These are phyloP conservation scores for Anagyrus pseudococci DNA, from an alignment of 2,888 invertebrate species.

Conservation along the genomic window DNA sequence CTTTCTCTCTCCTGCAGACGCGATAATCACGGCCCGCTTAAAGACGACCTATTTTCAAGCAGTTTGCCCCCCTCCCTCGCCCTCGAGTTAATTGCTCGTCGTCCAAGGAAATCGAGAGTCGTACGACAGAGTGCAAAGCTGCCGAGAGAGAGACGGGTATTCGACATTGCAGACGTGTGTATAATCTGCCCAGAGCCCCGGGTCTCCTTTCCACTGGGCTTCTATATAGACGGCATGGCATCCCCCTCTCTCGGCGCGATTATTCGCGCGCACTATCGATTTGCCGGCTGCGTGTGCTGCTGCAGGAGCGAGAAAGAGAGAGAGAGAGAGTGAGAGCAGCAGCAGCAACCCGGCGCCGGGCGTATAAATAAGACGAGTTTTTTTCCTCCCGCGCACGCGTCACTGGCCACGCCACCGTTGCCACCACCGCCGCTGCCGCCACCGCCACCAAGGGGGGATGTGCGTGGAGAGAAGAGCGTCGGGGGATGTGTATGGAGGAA, in stretches of 20 bases:
- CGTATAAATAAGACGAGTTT: constrained; percentile 61
- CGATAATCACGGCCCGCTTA: constrained; percentile 22
- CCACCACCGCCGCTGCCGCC: constrained; percentile 44
- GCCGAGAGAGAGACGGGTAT: background rate
- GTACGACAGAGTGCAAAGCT: too few relatives aligned
- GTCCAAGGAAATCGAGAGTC: background rate
- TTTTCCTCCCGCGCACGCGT: constrained; percentile 56
- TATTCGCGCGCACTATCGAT: constrained; percentile 54
- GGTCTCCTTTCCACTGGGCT: background rate
- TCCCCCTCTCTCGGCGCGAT: constrained; percentile 12
- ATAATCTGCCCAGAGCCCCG: background rate
- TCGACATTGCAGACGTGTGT: background rate
- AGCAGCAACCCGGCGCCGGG: constrained; percentile 46
- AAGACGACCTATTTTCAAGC: constrained; percentile 31
- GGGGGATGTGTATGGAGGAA: background rate
- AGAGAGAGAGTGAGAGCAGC: too few relatives aligned
- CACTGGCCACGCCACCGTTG: constrained; percentile 46
- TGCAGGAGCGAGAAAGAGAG: too few relatives aligned
- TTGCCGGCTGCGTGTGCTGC: constrained; percentile 41
- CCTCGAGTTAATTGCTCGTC: background rate
- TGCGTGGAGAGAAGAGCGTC: constrained; percentile 34
- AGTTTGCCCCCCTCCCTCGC: background rate
- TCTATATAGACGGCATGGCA: too few relatives aligned
- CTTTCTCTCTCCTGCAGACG: too few relatives aligned
- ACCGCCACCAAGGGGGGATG: background rate